Evolutionary conservation across 2,113 vertebrate genomes (phyloP), one percentile per base, ranked within the genome.

Genomic region (Mus pahari): DNA sequence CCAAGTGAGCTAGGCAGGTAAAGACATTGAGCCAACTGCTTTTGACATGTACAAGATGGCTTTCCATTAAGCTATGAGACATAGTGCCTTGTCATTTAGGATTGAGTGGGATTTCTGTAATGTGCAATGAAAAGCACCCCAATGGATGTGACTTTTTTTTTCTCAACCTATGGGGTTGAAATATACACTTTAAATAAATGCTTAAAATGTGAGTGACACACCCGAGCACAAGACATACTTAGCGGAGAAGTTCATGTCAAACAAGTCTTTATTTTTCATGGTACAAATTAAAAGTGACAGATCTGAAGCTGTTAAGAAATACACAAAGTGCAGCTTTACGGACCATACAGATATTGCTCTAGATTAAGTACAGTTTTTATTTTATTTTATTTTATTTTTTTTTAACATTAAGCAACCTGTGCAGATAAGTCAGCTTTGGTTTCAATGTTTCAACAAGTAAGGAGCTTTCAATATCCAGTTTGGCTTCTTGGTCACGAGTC

Each of bases 231-330:
- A 98, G 98, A 97, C 97, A 98, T 97, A 94, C 84, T 97, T 92
- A 94, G 89, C 96, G 97, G 98, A 94, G 90, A 97, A 98, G 86
- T 97, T 98, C 99, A 99, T 99, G 99, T 99, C 99, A 99, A 99
- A 99, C 99, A 99, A 99, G 99, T 99, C 99, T 99, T 99, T 99
- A 99, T 99, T 99, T 99, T 99, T 99, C 99, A 99, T 99, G 99
- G 98, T 99, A 99, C 99, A 99, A 99, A 99, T 99, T 99, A 99
- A 99, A 99, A 99, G 99, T 99, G 99, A 99, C 99, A 99, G 99
- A 99, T 99, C 98, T 99, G 99, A 99, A 99, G 99, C 99, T 99
- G 99, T 99, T 99, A 98, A 99, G 99, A 99, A 99, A 99, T 99
- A 99, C 99, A 99, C 99, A 99, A 99, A 99, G 99, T 99, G 99